Base-by-base conservation (phyloP, 2,113 vertebrate genomes). In the Apistogramma diplotaenia region DNA sequence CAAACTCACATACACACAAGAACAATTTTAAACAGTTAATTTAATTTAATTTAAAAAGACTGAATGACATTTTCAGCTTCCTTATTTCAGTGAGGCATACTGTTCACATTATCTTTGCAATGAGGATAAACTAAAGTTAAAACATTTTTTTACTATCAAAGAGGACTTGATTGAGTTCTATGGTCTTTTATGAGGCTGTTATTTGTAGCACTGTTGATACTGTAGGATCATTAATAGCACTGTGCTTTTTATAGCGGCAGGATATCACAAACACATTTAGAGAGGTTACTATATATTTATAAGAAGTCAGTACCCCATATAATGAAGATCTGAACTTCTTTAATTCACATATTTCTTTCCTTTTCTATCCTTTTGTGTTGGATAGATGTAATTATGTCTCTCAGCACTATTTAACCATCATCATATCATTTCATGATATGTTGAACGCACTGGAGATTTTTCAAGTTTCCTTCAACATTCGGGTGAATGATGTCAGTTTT, bases 401-500 rank as follows among this genome's bases (percentile, higher is more conserved):
- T 67, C 0, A 65, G 29, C 1, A 40, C 62, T 0, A 70, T 70
- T 70, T 29, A 49, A 13, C 18, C 25, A 23, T 4, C 7, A 3
- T 61, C n/a, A n/a, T n/a, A n/a, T 35, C 15, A 29, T 23, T n/a
- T 35, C 56, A 4, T 60, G 7, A 70, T 46, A 33, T 23, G 29
- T 5, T 6, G 27, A 3, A 33, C 0, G 70, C 3, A 23, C 27
- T 13, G 40, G 3, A 8, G 2, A 12, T 74, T 46, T 27, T 65
- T 35, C 8, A 7, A 29, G 19, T 43, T 3, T 60, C 0, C 1
- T 58, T 13, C 10, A 37, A 19, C 29, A 35, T 62, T 13, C 3
- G 61, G 6, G 27, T 53, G 11, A 74, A 78, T 72, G 70, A 78
- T 54, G 33, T 67, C 57, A 76, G 46, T 37, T 82, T 60, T 74